A percentile compares a stretch with the other conserved stretches of the same genome.
Conservation (phyloP, 2,113 vertebrate genomes). For the Otocyon megalotis region DNA sequence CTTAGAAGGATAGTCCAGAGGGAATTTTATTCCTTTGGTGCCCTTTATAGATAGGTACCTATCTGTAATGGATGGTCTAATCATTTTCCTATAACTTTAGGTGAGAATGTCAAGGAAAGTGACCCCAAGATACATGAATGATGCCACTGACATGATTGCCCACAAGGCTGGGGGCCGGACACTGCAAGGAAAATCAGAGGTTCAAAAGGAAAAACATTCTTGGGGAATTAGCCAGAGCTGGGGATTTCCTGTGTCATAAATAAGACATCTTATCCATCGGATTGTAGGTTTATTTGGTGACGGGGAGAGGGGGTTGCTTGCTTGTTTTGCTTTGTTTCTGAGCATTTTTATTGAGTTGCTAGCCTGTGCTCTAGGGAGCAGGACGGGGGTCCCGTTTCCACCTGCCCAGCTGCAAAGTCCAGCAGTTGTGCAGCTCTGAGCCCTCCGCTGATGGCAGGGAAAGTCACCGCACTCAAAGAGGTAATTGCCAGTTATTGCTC, state of each 20-base stretch:
- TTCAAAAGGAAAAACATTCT: background rate
- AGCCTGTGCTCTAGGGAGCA: background rate
- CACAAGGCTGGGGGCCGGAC: background rate
- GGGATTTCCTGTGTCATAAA: background rate
- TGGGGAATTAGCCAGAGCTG: background rate
- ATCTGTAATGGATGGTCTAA: background rate
- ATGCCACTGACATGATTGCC: fast-evolving
- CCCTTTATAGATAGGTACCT: background rate
- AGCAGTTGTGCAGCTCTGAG: background rate
- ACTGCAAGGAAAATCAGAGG: background rate
- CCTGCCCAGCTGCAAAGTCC: background rate
- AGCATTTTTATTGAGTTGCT: background rate
- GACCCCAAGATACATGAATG: fast-evolving
- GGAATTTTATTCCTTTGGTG: background rate
- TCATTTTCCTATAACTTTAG: background rate
- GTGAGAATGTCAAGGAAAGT: background rate
- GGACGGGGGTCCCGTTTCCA: no score
- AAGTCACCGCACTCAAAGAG: background rate
- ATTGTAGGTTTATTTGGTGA: background rate
- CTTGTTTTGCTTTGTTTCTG: background rate
- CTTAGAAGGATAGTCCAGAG: background rate
- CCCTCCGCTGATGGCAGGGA: background rate
- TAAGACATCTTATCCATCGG: background rate
- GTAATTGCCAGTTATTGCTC: conserved; percentile 80
- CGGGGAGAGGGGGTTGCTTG: background rate